phyloP scores from a whole-genome alignment of 2,797 vertebrate species.

The Acanthornis magna region DNA sequence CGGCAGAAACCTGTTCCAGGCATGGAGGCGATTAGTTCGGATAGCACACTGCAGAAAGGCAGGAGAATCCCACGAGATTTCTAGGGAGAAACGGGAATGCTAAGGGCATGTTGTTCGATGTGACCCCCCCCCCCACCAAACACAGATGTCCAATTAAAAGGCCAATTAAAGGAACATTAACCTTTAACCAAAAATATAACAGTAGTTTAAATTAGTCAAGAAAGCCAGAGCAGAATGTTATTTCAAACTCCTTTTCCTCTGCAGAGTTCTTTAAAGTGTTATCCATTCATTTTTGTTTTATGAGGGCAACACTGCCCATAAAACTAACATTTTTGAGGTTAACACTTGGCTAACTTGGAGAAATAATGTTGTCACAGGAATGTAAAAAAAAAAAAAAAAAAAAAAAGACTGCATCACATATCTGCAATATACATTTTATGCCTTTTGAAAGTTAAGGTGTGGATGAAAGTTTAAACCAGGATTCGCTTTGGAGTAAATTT shows the following conservation, averaged over 20 bases:
- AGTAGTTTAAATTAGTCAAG: slow-evolving; percentile 62
- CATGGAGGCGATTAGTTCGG: not conserved
- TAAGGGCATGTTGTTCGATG: not conserved
- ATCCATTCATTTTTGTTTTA: slow-evolving; percentile 58
- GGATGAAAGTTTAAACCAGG: not conserved
- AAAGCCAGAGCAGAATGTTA: slow-evolving; percentile 48
- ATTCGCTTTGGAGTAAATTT: not conserved
- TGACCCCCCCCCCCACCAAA: not conserved
- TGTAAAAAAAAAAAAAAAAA: not conserved
- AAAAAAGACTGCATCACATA: not conserved
- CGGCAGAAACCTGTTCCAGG: not conserved
- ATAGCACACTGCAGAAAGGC: not conserved
- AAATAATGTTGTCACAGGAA: slow-evolving; percentile 46
- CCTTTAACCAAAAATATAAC: slow-evolving; percentile 66
- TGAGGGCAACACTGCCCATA: slow-evolving; percentile 48
- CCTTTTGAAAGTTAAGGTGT: not conserved
- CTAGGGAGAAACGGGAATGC: not conserved
- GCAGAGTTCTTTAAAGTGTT: slow-evolving; percentile 38
- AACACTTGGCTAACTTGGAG: slow-evolving; percentile 50
- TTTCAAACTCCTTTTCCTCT: slow-evolving; percentile 54
- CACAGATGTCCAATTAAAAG: slow-evolving; percentile 53
- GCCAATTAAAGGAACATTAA: slow-evolving; percentile 63
- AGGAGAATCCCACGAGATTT: not conserved
- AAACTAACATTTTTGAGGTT: slow-evolving; percentile 60
- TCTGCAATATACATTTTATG: not conserved